Conservation (phyloP, 2,888 invertebrate genomes). For the Chymomyza amoena region DNA sequence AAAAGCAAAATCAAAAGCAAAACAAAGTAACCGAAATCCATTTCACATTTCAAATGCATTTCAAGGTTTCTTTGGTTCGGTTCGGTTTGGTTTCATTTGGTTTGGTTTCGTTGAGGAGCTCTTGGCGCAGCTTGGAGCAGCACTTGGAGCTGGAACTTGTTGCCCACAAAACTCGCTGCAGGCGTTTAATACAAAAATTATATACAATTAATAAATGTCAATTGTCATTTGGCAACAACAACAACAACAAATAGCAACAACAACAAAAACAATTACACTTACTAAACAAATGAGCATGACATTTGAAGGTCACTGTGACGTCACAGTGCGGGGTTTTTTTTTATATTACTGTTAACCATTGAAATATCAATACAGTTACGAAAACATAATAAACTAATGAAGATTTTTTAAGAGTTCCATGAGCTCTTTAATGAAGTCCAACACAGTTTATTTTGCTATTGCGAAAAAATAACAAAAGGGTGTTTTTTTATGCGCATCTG, state of each 20-base stretch:
- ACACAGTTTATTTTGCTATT: no score
- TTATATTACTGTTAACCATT: not conserved
- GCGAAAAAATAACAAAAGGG: no score
- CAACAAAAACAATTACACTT: not conserved
- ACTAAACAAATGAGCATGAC: not conserved
- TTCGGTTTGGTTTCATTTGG: not conserved
- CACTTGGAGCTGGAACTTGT: not conserved
- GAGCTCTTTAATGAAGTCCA: no score
- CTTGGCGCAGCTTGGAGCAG: not conserved
- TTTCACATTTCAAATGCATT: constrained; percentile 66
- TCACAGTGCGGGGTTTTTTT: not conserved
- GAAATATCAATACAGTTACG: not conserved
- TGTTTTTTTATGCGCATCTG: no score
- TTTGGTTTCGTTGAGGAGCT: constrained; percentile 27
- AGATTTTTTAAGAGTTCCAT: no score
- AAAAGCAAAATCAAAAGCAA: constrained; percentile 11
- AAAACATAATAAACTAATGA: no score
- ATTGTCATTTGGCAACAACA: not conserved
- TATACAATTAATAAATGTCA: not conserved
- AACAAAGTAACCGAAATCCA: constrained; percentile 41
- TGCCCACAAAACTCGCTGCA: not conserved
- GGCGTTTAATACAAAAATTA: not conserved
- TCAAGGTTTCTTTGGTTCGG: constrained; percentile 36
- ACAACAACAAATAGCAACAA: not conserved
- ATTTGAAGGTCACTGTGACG: not conserved